These are phyloP conservation scores for Clarias macrocephalus DNA, from an alignment of 2,113 vertebrate species.

Conservation along the genomic window DNA sequence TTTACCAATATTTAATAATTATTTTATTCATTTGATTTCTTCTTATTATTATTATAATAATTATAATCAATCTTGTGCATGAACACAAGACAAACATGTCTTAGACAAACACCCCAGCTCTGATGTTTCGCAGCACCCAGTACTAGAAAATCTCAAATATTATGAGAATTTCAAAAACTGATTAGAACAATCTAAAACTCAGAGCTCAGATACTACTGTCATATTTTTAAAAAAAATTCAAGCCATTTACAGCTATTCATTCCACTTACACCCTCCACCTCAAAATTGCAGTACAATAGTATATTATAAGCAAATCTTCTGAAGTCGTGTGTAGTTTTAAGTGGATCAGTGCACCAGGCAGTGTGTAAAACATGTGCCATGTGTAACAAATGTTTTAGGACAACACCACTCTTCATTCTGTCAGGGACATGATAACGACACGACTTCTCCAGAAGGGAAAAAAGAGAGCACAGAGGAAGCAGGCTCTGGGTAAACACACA, in stretches of 20 bases:
- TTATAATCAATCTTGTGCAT: neutral
- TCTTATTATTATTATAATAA: no score
- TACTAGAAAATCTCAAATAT: neutral
- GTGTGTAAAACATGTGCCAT: neutral
- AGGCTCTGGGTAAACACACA: neutral
- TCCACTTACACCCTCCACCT: neutral
- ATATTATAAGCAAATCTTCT: neutral
- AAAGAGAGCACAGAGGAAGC: neutral
- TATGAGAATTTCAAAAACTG: neutral
- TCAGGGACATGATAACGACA: neutral
- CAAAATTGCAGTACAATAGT: neutral
- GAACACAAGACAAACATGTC: neutral
- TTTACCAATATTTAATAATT: neutral
- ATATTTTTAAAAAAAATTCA: neutral
- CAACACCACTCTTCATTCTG: slow-evolving; percentile 13
- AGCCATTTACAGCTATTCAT: neutral
- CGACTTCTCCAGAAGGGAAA: neutral
- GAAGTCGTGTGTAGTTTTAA: neutral
- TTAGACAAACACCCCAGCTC: neutral
- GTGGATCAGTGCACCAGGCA: neutral
- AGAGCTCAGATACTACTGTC: neutral
- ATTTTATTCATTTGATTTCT: no score
- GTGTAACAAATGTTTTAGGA: slow-evolving; percentile 33
- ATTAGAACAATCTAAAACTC: neutral
- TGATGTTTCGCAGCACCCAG: neutral